A percentile compares a stretch with the other conserved stretches of the same genome.
Conservation (phyloP, 2,113 vertebrate species). For the Caretta caretta region DNA sequence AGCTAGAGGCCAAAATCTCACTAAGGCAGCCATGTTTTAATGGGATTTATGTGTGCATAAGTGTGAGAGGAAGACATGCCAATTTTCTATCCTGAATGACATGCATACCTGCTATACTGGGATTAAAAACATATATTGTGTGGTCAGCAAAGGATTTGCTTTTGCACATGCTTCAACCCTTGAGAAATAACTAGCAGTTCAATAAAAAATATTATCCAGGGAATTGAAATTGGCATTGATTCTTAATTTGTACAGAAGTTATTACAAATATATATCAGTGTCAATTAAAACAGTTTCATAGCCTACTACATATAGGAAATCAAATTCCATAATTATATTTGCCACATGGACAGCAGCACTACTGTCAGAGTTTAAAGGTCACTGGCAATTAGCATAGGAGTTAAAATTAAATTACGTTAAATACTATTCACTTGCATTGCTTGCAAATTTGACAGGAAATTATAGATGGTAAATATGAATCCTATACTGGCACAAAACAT, state of each 20-base stretch:
- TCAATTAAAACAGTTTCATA: constrained; percentile 76
- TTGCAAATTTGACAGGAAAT: constrained; percentile 37
- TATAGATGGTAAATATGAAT: not conserved
- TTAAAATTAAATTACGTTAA: constrained; percentile 60
- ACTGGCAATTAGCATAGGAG: constrained; percentile 48
- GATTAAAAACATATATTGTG: not conserved
- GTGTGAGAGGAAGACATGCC: not conserved
- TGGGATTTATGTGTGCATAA: not conserved
- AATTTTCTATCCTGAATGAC: not conserved
- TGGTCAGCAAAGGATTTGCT: not conserved
- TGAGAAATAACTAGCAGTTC: constrained; percentile 36
- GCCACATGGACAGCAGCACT: constrained; percentile 9
- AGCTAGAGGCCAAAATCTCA: not conserved
- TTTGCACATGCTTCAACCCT: not conserved
- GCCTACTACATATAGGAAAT: constrained; percentile 73
- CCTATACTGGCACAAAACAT: not conserved
- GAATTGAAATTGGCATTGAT: constrained; percentile 73
- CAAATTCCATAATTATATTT: constrained; percentile 74
- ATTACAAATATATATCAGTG: constrained; percentile 79
- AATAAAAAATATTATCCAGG: constrained; percentile 41
- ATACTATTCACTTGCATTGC: constrained; percentile 1
- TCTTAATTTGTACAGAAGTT: constrained; percentile 77
- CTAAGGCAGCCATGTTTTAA: not conserved
- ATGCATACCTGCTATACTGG: not conserved
- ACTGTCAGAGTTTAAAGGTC: constrained; percentile 63